phyloP scores from a whole-genome alignment of 2,113 vertebrate genomes.

The Laticauda colubrina region DNA sequence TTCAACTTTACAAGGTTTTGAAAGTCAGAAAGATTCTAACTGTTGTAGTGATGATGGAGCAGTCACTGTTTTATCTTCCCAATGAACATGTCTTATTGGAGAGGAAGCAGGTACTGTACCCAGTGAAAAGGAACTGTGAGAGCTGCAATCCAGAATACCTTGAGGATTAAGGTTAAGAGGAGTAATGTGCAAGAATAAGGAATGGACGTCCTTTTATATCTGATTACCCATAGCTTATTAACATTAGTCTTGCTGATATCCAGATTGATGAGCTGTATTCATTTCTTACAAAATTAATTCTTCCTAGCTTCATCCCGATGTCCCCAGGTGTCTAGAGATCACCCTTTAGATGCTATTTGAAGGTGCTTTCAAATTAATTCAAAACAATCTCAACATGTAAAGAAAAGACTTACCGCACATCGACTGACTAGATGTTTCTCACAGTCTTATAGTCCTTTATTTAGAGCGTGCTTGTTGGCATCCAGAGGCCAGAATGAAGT shows the following conservation, averaged over 20 bases:
- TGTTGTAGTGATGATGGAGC: neutral
- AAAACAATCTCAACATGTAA: neutral
- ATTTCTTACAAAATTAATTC: neutral
- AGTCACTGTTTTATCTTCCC: neutral
- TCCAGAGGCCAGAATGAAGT: neutral
- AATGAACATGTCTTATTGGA: neutral
- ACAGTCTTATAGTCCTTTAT: neutral
- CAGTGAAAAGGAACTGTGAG: neutral
- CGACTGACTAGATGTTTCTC: conserved; percentile 20
- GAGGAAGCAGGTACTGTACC: neutral
- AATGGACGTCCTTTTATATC: too few relatives aligned
- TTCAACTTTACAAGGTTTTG: neutral
- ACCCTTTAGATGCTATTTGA: neutral
- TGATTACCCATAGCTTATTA: neutral
- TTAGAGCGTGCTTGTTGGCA: conserved; percentile 11
- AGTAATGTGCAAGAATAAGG: neutral
- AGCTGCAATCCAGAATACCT: neutral
- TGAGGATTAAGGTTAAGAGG: neutral
- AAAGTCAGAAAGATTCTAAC: neutral
- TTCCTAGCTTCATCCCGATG: neutral
- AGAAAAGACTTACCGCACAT: conserved; percentile 30
- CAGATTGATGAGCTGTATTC: neutral
- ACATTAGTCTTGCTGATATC: neutral
- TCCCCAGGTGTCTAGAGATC: neutral
- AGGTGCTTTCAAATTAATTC: neutral